Conservation (phyloP, 2,113 vertebrate species). For the Talpa occidentalis region DNA sequence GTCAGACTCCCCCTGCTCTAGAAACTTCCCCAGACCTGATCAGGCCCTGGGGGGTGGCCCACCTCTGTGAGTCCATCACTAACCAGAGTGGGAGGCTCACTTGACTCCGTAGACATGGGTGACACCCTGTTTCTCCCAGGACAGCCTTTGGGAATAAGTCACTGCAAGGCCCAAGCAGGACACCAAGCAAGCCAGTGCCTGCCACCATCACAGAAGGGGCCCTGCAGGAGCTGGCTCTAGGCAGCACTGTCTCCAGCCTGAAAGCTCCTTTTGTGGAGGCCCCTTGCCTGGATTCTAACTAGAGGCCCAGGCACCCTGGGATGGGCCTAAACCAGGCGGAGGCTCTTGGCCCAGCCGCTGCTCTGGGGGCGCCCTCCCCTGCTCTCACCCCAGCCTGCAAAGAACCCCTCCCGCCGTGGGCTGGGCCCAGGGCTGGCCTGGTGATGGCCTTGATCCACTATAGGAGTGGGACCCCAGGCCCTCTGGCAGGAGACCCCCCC, state of each 20-base stretch:
- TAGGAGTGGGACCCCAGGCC: not conserved
- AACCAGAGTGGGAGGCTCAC: not conserved
- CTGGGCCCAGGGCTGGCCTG: no score
- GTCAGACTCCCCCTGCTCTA: not conserved
- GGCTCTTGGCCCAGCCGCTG: no score
- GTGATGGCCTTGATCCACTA: not conserved
- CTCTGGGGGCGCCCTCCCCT: not conserved
- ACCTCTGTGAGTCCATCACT: not conserved
- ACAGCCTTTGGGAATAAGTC: not conserved
- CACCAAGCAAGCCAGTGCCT: accelerated
- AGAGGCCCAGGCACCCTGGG: not conserved
- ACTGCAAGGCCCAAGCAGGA: accelerated
- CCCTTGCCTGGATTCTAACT: accelerated
- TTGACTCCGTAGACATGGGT: accelerated
- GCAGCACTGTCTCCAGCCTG: no score
- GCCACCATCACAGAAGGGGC: not conserved
- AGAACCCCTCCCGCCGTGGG: not conserved
- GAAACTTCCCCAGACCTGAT: not conserved
- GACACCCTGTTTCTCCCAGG: not conserved
- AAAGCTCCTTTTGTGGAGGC: no score
- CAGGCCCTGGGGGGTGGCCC: no score
- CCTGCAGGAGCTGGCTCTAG: no score
- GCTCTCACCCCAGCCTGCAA: not conserved
- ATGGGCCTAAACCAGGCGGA: accelerated
- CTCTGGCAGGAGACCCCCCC: not conserved